Conservation (phyloP, 2,888 invertebrate genomes). For the Acrocyrtus sp. region DNA sequence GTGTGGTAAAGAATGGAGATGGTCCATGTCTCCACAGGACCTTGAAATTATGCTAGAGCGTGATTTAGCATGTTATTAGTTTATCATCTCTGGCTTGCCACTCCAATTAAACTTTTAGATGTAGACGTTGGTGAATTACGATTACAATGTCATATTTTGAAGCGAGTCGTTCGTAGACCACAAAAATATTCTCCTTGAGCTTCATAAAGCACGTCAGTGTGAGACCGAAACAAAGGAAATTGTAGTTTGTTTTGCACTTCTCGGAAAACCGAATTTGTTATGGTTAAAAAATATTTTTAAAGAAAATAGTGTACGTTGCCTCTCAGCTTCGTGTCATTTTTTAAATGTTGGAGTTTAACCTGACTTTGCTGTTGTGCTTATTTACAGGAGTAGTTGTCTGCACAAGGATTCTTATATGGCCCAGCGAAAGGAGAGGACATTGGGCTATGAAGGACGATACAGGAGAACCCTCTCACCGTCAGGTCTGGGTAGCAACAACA, state of each 20-base stretch:
- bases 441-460: slow-evolving; percentile 78
- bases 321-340: too few species aligned
- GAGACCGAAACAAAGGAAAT: too few species aligned
- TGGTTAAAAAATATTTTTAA: too few species aligned
- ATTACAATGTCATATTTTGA: not conserved
- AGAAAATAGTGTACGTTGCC: too few species aligned
- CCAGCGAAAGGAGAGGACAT: slow-evolving; percentile 76
- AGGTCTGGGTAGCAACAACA: slow-evolving; percentile 60
- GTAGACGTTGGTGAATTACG: not conserved
- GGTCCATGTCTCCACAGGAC: slow-evolving; percentile 8
- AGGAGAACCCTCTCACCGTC: slow-evolving; percentile 77
- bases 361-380: too few species aligned
- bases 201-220: too few species aligned
- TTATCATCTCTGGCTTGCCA: slow-evolving; percentile 20
- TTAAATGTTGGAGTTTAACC: too few species aligned
- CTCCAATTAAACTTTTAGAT: not conserved
- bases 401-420: slow-evolving; percentile 82
- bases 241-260: too few species aligned
- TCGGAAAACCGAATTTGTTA: too few species aligned
- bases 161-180: too few species aligned
- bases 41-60: slow-evolving; percentile 29
- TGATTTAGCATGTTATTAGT: slow-evolving; percentile 26
- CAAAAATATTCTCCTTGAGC: too few species aligned
- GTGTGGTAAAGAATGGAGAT: too few species aligned
- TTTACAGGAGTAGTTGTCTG: slow-evolving; percentile 76